Base-by-base conservation (phyloP, 2,888 invertebrate genomes). In the Eristalinus aeneus region DNA sequence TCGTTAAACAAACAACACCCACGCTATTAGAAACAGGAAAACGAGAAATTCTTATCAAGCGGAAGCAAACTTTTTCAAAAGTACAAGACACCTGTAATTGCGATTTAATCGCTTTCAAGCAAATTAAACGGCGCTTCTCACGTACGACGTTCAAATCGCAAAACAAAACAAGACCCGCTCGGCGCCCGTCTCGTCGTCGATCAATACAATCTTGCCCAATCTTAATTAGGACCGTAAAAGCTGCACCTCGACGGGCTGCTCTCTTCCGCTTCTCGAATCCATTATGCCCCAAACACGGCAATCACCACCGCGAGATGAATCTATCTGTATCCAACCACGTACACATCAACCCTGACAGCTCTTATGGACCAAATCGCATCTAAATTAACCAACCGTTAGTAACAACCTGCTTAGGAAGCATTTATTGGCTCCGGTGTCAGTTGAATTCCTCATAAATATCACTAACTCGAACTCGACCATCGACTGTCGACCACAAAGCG, bases 401-500 rank as follows among this genome's bases (percentile, higher is more conserved):
- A 75, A 75, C 60, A 27, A 27, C 31, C 60, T 12, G 12, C 36
- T 61, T 46, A 61, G 36, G 61, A 54, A 72, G 36, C 76, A 64
- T 69, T 81, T 85, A 73, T 78, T 61, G 67, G 34, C 67, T 22
- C 39, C 31, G 31, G 32, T 54, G 68, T 20, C 74, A 46, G 63
- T 71, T 74, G 61, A 78, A 61, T 63, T 71, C 65, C 34, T 71
- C 54, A 86, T 86, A 86, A 86, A 86, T 82, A 72, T 54, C 69
- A 27, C 46, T 22, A 73, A 79, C 61, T 69, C 53, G 34, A 67
- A 65, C 65, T 56, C 31, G 31, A 22, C 65, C 64, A n/a, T 20
- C 39, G 69, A 54, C 63, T 56, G 78, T 71, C 73, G 61, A 69
- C 60, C 16, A 22, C 56, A 56, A 56, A 56, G 22, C 22, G 22